A percentile compares a stretch with the other conserved stretches of the same genome.
Evolutionary conservation across 2,113 vertebrate genomes (phyloP).

Genomic region (Emydura subglobosa): DNA sequence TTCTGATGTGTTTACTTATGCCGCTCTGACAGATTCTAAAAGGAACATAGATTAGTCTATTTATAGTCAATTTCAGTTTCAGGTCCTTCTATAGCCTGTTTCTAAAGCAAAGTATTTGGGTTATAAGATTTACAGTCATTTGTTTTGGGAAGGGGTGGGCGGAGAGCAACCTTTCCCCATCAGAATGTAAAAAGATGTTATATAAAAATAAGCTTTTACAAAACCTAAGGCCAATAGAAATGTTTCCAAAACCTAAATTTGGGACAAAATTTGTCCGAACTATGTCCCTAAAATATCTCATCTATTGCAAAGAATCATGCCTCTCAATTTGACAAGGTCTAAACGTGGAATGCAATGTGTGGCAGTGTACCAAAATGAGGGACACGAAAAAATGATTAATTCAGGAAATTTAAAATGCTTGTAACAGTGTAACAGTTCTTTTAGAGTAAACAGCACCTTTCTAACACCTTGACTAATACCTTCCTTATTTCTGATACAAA

Average conservation of each 20-base stretch:
- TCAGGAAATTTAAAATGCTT: neutral
- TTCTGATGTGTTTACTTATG: neutral
- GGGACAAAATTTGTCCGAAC: neutral
- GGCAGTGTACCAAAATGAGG: neutral
- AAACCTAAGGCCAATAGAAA: neutral
- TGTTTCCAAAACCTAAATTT: neutral
- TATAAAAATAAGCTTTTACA: neutral
- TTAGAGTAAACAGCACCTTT: neutral
- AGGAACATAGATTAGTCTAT: neutral
- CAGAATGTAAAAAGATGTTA: neutral
- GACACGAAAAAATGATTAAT: neutral
- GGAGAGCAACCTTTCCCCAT: neutral
- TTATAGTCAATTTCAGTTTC: neutral
- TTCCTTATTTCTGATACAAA: neutral
- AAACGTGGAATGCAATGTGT: neutral
- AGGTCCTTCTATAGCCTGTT: neutral
- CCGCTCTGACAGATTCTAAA: neutral
- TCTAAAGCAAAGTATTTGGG: neutral
- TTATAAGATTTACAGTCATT: neutral
- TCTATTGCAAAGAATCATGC: neutral
- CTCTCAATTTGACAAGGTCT: neutral
- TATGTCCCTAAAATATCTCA: neutral
- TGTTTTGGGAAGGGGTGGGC: neutral
- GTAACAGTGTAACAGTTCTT: neutral
- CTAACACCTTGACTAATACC: neutral